A percentile compares a stretch with the other conserved stretches of the same genome.
Evolutionary conservation across 2,888 invertebrate genomes (phyloP).

Genomic region (Acronicta alni): DNA sequence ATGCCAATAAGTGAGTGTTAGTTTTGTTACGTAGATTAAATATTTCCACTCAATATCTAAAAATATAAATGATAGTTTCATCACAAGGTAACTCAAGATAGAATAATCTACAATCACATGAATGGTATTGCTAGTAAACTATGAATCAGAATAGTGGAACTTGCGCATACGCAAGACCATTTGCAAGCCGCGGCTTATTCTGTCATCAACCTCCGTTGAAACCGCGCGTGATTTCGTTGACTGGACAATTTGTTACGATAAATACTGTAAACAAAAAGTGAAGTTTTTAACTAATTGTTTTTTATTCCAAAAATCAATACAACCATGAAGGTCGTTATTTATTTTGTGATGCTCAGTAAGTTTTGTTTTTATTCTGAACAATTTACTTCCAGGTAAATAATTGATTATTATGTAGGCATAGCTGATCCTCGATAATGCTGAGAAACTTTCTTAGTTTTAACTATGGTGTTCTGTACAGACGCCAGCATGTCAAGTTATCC

Average conservation of each 20-base stretch:
- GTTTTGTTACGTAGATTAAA: too few relatives aligned
- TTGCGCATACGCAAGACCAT: constrained; percentile 45
- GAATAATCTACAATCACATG: constrained; percentile 29
- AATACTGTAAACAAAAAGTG: constrained; percentile 37
- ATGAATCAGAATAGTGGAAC: constrained; percentile 35
- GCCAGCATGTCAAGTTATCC: too few relatives aligned
- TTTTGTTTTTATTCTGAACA: constrained; percentile 45
- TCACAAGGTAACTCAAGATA: constrained; percentile 34
- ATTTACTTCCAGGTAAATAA: constrained; percentile 29
- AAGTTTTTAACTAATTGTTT: constrained; percentile 20
- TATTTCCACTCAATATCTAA: neutral
- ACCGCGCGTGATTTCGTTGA: constrained; percentile 23
- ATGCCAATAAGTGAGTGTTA: too few relatives aligned
- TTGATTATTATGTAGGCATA: too few relatives aligned
- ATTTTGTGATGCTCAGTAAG: constrained; percentile 71
- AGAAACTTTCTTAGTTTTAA: too few relatives aligned
- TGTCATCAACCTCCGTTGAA: constrained; percentile 8
- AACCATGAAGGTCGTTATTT: constrained; percentile 71
- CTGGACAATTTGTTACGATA: constrained; percentile 6
- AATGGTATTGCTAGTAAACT: constrained; percentile 16
- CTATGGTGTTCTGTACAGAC: too few relatives aligned
- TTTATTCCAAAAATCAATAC: constrained; percentile 39
- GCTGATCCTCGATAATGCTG: too few relatives aligned
- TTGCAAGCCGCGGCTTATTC: constrained; percentile 41
- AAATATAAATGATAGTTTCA: constrained; percentile 1